Base-by-base conservation (phyloP, 2,888 invertebrate species). In the Cheilosia variabilis region DNA sequence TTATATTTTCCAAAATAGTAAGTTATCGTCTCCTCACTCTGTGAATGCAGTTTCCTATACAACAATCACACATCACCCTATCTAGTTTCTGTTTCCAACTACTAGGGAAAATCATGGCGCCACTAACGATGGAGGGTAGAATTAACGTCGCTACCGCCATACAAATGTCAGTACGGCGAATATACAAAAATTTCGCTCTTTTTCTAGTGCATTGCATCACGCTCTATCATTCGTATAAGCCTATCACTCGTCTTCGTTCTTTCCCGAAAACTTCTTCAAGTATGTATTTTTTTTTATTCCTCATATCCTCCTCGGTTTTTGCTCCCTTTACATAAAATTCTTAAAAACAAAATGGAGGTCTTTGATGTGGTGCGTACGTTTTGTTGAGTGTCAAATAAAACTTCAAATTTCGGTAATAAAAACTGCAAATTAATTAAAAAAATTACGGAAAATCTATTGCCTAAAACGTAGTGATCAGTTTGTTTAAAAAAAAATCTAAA, bases 331-430 rank as follows among this genome's bases (percentile, higher is more conserved):
- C 81, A 80, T 80, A 89, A 87, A 88, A 89, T 89, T 89, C 88
- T 88, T 79, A 75, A 89, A 92, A 92, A 92, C 92, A 92, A 92
- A 92, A 92, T 92, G 92, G 92, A 92, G 92, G 92, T 91, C 90
- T 91, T 91, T 91, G 91, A 91, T 91, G 90, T 92, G 91, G 92
- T 92, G 92, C 92, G 92, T 92, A 90, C 91, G 89, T 91, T 91
- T 91, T 90, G 90, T 89, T 90, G 89, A 90, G 91, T 91, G 90
- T 89, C 90, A 90, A 90, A 88, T 88, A 89, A 90, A 89, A 89
- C 90, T 90, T 90, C 88, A 89, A 90, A 89, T 91, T 90, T 91
- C 91, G 92, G 91, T 90, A 90, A 89, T 88, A 89, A 89, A 89
- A 89, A 90, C 89, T 88, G 88, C 50, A 89, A 88, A 89, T 88